phyloP scores from a whole-genome alignment of 1,140 invertebrate genomes.

The Pissodes strobi region DNA sequence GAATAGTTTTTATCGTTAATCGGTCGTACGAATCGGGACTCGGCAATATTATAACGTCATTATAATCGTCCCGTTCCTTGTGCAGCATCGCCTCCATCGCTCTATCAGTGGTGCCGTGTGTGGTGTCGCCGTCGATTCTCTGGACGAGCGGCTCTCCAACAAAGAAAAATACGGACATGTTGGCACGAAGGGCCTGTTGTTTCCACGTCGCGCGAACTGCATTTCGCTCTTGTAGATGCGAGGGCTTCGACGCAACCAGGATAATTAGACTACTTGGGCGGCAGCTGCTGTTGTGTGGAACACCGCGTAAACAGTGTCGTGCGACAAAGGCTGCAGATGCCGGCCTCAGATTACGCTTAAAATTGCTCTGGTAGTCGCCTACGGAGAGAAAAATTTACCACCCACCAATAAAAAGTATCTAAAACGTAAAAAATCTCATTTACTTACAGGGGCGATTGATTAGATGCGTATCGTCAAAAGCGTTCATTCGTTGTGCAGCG shows the following conservation, averaged over 20 bases:
- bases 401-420: too few relatives aligned
- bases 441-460: too few relatives aligned
- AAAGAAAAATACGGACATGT: neutral
- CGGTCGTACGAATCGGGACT: neutral
- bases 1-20: neutral
- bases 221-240: neutral
- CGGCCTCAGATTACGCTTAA: too few relatives aligned
- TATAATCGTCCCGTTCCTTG: neutral
- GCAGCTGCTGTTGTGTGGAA: neutral
- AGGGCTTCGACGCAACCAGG: neutral
- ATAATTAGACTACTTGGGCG: neutral
- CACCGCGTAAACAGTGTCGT: neutral
- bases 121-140: neutral
- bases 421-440: too few relatives aligned
- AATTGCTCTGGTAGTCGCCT: too few relatives aligned
- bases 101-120: neutral
- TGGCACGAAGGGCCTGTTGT: neutral
- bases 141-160: neutral
- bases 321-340: too few relatives aligned
- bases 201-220: neutral
- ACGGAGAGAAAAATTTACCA: too few relatives aligned
- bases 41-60: neutral
- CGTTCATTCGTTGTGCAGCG: too few relatives aligned
- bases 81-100: neutral
- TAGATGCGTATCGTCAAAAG: too few relatives aligned